Evolutionary conservation across 2,797 vertebrate species (phyloP), one percentile per base, ranked within the genome.

Genomic region (Pseudomugil gertrudae): DNA sequence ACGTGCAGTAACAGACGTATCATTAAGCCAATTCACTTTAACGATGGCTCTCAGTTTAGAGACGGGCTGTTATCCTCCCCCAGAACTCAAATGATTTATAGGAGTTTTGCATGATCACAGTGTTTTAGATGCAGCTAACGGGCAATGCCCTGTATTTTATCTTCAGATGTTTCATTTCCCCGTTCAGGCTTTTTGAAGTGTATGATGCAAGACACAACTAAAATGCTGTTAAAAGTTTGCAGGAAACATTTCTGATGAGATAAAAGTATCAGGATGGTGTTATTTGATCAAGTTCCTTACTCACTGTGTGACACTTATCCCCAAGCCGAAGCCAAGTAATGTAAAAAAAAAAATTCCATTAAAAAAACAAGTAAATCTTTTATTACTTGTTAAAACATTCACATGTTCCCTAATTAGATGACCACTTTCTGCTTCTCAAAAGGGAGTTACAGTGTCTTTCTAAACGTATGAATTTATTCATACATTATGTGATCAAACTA

Each of bases 1-100:
- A 66, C 69, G 68, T 77, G 74, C 80, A 80, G 60, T 64, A 61
- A 66, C 57, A 90, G 89, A 86, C 87, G 15, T 92, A 57, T 91
- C 79, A 90, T 93, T 89, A 88, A 66, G 45, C 53, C 84, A 90
- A 79, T 90, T 91, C 66, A 75, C 80, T 88, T 81, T 86, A 90
- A 90, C 58, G 66, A 84, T 27, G 78, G 56, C 84, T 87, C 80
- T 83, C 10, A 35, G 69, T 57, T 77, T 81, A 74, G 79, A 88
- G 74, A 76, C 48, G 32, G 69, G 69, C 77, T 76, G 32, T 89
- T 87, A 79, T 83, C 87, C 83, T 79, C 79, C 86, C 70, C 63
- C 65, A 32, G 11, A 72, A 74, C 60, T 62, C 50, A 19, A 81
- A 76, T 78, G 87, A 81, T 90, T 89, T 88, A 79, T 69, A 78